Base-by-base conservation (phyloP, 1,140 invertebrate genomes). In the Drosophila gunungcola region DNA sequence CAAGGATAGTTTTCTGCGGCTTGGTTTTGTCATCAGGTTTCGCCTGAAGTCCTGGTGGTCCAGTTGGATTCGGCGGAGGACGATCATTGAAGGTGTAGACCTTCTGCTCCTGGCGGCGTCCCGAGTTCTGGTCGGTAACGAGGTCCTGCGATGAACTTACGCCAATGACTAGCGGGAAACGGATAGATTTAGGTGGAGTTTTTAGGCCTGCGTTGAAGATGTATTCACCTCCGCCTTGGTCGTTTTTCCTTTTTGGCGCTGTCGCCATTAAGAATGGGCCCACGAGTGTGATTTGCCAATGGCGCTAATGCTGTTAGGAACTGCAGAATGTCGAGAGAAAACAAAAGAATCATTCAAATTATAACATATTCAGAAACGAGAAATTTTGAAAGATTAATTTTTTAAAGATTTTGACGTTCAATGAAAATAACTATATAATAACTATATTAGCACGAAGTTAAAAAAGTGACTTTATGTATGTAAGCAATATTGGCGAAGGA, bases 1-100 rank as follows among this genome's bases (percentile, higher is more conserved):
- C 96, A n/a, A 97, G 93, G 34, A 97, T 95, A 1, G 95, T 94
- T 49, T 91, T 88, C 11, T 91, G 86, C 0, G 62, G 75, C 45
- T 89, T 89, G 1, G 6, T 10, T 51, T 89, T 89, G 1, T 89
- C 84, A 0, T 84, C 73, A 13, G 2, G 4, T 11, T 84, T 89
- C 0, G 21, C 1, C 13, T 34, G 12, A 1, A 12, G 0, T 6
- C 16, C 67, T 3, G n/a, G 29, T 0, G 1, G 7, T 3, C n/a
- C 48, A 6, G 63, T 5, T 12, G 58, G 2, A 41, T 61, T 78
- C 3, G 10, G 55, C 2, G 63, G 43, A 3, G 51, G 68, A 0
- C 83, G 73, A 56, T 21, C 68, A 25, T 38, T 57, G 11, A 90
- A 89, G 12, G 85, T 89, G 27, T 78, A 89, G 7, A 90, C 77